Base-by-base conservation (phyloP, 2,113 vertebrate genomes). In the Ramphastos sulfuratus region DNA sequence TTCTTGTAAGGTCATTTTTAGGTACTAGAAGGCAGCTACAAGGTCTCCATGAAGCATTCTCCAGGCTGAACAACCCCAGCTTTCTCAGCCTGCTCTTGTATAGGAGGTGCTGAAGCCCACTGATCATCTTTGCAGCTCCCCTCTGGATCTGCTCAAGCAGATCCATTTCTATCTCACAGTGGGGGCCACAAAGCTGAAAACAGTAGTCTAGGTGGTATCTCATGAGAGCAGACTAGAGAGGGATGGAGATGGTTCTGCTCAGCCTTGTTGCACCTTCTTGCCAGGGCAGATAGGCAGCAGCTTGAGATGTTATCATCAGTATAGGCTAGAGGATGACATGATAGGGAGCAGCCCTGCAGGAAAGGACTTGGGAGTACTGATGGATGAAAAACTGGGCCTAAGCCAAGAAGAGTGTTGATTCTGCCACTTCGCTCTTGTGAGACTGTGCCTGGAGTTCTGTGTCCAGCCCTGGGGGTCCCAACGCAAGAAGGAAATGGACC, bases 211-310 rank as follows among this genome's bases (percentile, higher is more conserved):
- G 12, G 27, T 16, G 16, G 30, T 4, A 5, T 52, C 15, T 75
- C 48, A 44, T 1, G 0, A 31, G 42, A 55, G 27, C 0, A 0
- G 52, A 48, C 24, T 24, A 78, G 48, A 59, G 19, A 15, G 5
- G 4, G 8, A 46, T 16, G 8, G 21, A 17, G 0, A 1, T 31
- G 58, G 14, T 42, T 77, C 52, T 88, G 42, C 46, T 67, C 16
- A 60, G 56, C 42, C 31, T 66, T 7, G 0, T n/a, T 84, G 25
- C 58, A 28, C 27, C n/a, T 70, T 71, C 72, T 86, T 4, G 1
- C 52, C 59, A 30, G 2, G 6, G 56, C 19, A 39, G 46, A 59
- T 2, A 5, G 35, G 17, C 39, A 66, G 35, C 1, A 2, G 52
- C 33, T 15, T 67, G 37, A 20, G 24, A 17, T 17, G 15, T 24